phyloP scores from a whole-genome alignment of 2,797 vertebrate species.

The Siniperca obscura region DNA sequence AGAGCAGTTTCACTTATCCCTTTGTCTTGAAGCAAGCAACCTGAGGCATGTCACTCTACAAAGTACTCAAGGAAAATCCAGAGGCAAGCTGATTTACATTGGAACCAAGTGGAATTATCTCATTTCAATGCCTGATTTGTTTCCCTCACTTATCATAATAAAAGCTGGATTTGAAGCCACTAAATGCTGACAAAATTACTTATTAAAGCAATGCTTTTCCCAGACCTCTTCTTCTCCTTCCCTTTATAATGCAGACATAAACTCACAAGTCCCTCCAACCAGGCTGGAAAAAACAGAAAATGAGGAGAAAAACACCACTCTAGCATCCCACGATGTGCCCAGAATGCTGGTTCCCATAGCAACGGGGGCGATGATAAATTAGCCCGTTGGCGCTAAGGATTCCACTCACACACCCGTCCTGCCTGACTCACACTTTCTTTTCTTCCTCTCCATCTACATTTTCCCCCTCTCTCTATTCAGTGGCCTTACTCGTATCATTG shows the following conservation, averaged over 20 bases:
- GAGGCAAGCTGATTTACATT: conserved; percentile 12
- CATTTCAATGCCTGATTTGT: conserved; percentile 6
- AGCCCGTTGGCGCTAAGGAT: conserved; percentile 84
- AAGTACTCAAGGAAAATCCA: neutral
- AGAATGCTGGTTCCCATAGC: conserved; percentile 87
- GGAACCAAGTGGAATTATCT: conserved; percentile 33
- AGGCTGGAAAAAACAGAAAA: conserved; percentile 23
- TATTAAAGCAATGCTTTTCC: conserved; percentile 32
- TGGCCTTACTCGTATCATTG: neutral
- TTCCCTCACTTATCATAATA: conserved; percentile 35
- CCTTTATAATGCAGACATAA: conserved; percentile 60
- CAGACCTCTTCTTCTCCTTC: conserved; percentile 26
- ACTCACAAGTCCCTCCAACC: conserved; percentile 58
- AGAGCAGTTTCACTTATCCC: neutral
- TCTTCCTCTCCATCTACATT: conserved; percentile 42
- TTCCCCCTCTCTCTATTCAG: conserved; percentile 17
- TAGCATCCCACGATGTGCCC: conserved; percentile 82
- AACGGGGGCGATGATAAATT: conserved; percentile 89
- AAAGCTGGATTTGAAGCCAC: conserved; percentile 37
- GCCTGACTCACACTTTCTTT: conserved; percentile 71
- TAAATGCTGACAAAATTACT: conserved; percentile 43
- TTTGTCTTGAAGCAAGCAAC: neutral
- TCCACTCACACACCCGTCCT: conserved; percentile 84
- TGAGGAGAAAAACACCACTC: conserved; percentile 81
- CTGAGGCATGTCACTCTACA: neutral